Base-by-base conservation (phyloP, 2,888 invertebrate genomes). In the Aethes cnicana region DNA sequence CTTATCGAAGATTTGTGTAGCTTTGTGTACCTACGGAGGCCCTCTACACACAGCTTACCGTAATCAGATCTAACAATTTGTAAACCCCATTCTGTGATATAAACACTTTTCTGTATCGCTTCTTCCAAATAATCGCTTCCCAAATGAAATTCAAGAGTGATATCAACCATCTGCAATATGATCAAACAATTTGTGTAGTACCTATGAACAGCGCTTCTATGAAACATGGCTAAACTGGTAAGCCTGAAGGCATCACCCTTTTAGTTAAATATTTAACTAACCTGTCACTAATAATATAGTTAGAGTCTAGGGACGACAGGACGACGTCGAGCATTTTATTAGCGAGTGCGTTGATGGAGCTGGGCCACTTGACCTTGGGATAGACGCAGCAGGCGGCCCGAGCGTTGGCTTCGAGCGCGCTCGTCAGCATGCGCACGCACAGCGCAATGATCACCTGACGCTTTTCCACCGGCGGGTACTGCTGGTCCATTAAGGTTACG, bases 51-150 rank as follows among this genome's bases (percentile, higher is more conserved):
- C n/a, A n/a, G n/a, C 71, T 66, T 53, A 87, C 87, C 39, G 84
- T 72, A 26, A 85, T 71, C n/a, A 89, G 54, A 61, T 89, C 88
- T 56, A 88, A 59, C 3, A 89, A 73, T 53, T 80, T 81, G 55
- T 79, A 87, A 14, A 87, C 65, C 2, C 87, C 88, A 53, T 81
- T 66, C n/a, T 72, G 66, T 0, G 58, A 30, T 8, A 86, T 62
- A 55, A 88, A 89, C 0, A 53, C 52, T 9, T 69, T 54, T 55
- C 85, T 72, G 43, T 75, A 75, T 1, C 69, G 61, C 0, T 56
- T n/a, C 1, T 73, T 78, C 86, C 86, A 86, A 42, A 88, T 66
- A 4, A 87, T 71, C 0, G 68, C 70, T 66, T 89, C 77, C 88
- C 88, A 87, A 18, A 85, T 73, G 33, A 86, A 80, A 59, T 83